Evolutionary conservation across 2,113 vertebrate species (phyloP).

Genomic region (Pelodiscus sinensis): DNA sequence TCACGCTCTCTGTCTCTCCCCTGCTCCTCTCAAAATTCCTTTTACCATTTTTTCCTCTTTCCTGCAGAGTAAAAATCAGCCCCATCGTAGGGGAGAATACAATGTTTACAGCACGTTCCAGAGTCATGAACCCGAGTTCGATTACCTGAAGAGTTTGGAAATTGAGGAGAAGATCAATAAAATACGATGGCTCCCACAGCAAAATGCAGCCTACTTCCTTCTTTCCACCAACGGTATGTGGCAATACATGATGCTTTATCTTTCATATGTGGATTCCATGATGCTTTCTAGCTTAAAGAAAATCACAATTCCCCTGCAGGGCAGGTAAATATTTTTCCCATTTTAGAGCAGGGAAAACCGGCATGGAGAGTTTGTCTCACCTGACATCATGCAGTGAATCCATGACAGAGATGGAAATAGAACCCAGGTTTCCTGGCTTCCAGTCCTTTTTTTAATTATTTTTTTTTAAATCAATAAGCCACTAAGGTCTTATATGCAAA

Average conservation of each 20-base stretch:
- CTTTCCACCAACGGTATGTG: constrained; percentile 93
- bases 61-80: constrained; percentile 92
- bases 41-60: not conserved
- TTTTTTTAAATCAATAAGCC: not conserved
- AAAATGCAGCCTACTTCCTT: constrained; percentile 96
- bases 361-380: not conserved
- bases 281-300: not conserved
- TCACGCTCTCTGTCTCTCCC: not conserved
- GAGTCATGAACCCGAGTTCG: constrained; percentile 97
- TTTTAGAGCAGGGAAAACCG: not conserved
- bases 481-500: not conserved
- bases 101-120: constrained; percentile 99
- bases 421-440: not conserved
- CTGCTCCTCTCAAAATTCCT: not conserved
- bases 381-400: not conserved
- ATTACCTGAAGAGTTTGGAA: constrained; percentile 98
- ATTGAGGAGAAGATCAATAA: constrained; percentile 99
- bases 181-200: constrained; percentile 97
- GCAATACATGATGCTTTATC: not conserved
- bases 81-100: constrained; percentile 94
- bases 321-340: not conserved
- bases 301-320: not conserved
- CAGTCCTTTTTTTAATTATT: not conserved
- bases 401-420: not conserved
- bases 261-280: not conserved